Conservation (phyloP, 2,113 vertebrate species). For the Sminthopsis crassicaudata region DNA sequence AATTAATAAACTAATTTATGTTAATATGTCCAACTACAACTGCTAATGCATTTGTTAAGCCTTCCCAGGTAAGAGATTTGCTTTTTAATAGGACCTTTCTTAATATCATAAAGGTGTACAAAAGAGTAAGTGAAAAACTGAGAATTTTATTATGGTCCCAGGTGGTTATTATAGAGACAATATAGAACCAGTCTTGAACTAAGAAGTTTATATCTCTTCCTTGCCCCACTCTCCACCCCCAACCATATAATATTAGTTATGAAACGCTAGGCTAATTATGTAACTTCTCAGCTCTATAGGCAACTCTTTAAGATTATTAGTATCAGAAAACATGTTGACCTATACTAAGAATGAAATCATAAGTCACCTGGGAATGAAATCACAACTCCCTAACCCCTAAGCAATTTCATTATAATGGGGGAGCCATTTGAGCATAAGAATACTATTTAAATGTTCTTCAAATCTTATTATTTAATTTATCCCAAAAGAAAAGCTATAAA, state of each 20-base stretch:
- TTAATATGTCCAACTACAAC: not conserved
- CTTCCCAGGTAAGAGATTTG: not conserved
- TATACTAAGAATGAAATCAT: not conserved
- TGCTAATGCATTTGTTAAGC: not conserved
- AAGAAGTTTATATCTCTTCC: not conserved
- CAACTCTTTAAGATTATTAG: not conserved
- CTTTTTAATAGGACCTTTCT: not conserved
- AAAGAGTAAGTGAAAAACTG: not conserved
- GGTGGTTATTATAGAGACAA: not conserved
- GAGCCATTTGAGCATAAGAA: not conserved
- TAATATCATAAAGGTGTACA: not conserved
- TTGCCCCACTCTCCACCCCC: not conserved
- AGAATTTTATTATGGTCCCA: not conserved
- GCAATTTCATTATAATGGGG: not conserved
- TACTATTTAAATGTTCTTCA: not conserved
- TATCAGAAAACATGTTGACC: not conserved
- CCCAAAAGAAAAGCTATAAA: slow-evolving; percentile 49
- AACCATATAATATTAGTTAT: not conserved
- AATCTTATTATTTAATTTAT: not conserved
- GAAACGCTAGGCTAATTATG: not conserved
- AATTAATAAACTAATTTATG: slow-evolving; percentile 11
- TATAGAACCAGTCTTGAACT: not conserved
- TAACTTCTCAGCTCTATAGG: not conserved
- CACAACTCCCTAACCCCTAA: not conserved
- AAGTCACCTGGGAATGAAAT: not conserved